phyloP scores from a whole-genome alignment of 2,888 invertebrate genomes.

The Tenthredo notha region DNA sequence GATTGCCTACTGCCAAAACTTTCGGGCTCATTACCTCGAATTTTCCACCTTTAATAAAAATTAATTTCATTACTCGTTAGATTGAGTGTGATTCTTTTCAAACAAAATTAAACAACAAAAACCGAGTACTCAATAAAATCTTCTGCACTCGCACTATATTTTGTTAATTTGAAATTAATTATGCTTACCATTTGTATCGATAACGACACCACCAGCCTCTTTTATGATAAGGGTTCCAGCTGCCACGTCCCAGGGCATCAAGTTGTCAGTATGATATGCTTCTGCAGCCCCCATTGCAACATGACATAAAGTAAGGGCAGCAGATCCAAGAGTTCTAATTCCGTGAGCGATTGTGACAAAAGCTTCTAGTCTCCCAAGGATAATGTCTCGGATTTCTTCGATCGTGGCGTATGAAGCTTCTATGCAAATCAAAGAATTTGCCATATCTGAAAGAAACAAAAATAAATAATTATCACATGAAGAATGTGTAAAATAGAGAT shows the following conservation, averaged over 20 bases:
- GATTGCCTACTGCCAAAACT: conserved; percentile 80
- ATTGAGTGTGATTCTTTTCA: not conserved
- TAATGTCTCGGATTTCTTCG: conserved; percentile 66
- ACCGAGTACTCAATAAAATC: not conserved
- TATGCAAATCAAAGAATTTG: conserved; percentile 70
- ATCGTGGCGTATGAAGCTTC: conserved; percentile 73
- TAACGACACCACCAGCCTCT: conserved; percentile 89
- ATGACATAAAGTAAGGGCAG: conserved; percentile 86
- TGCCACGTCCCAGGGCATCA: conserved; percentile 91
- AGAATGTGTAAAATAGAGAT: not conserved
- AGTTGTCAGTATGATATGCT: conserved; percentile 87
- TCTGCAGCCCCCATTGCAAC: conserved; percentile 87
- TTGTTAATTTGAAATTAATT: not conserved
- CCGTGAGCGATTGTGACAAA: conserved; percentile 78
- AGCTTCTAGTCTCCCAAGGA: conserved; percentile 71
- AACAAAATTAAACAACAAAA: not conserved
- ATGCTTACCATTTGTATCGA: conserved; percentile 82
- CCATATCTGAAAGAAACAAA: conserved; percentile 63
- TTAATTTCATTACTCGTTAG: not conserved
- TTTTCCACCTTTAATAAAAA: conserved; percentile 74
- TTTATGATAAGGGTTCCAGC: conserved; percentile 87
- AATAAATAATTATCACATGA: not conserved
- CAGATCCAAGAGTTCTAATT: conserved; percentile 86
- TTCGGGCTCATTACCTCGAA: conserved; percentile 83
- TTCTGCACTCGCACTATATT: not conserved